Evolutionary conservation across 1,140 invertebrate genomes (phyloP).

Genomic region (Oryzaephilus surinamensis): DNA sequence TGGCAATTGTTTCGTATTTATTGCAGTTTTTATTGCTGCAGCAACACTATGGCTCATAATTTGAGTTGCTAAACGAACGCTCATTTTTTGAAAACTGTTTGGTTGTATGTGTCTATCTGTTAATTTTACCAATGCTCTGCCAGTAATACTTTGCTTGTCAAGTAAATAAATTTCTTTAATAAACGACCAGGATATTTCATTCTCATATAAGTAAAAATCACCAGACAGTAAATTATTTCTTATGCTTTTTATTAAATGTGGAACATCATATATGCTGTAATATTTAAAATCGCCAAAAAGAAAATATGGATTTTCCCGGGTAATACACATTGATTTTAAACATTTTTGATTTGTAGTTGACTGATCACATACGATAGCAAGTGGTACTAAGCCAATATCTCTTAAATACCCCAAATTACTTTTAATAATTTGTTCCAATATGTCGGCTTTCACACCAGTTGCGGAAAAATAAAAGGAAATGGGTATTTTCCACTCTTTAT

Average conservation of each 20-base stretch:
- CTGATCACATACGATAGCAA: slow-evolving; percentile 7
- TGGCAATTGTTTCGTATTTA: slow-evolving; percentile 15
- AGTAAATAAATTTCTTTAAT: too few species aligned
- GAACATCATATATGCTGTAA: slow-evolving; percentile 1
- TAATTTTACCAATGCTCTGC: too few species aligned
- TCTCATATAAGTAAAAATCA: too few species aligned
- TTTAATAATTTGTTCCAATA: slow-evolving; percentile 2
- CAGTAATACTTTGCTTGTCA: slow-evolving; percentile 12
- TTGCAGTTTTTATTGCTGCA: slow-evolving; percentile 15
- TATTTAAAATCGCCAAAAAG: too few species aligned
- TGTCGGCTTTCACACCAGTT: slow-evolving; percentile 2
- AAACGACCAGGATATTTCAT: too few species aligned
- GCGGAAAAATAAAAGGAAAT: slow-evolving; percentile 2
- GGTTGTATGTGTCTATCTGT: too few species aligned
- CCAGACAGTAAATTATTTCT: too few species aligned
- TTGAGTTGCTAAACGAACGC: slow-evolving; percentile 20
- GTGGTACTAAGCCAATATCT: background rate
- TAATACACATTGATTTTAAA: slow-evolving; percentile 2
- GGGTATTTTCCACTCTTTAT: slow-evolving; percentile 2
- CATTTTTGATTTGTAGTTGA: slow-evolving; percentile 4
- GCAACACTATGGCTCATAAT: slow-evolving; percentile 17
- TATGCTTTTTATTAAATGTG: slow-evolving; percentile 5
- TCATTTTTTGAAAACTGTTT: too few species aligned
- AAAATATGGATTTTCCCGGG: slow-evolving; percentile 2
- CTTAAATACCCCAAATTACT: background rate